Conservation (phyloP, 2,113 vertebrate species). For the Hypanus sabinus region DNA sequence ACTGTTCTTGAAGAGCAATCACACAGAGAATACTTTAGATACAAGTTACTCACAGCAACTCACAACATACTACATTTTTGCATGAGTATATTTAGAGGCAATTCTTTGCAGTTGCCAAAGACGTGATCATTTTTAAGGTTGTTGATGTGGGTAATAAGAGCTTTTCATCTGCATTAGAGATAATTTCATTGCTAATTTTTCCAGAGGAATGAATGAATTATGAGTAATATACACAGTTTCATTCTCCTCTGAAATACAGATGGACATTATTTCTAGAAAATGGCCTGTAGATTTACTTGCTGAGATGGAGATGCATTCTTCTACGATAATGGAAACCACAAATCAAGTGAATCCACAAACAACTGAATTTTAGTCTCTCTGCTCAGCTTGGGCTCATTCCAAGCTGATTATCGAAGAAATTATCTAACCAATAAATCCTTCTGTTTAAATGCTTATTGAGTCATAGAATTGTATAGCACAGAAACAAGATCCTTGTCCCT, state of each 20-base stretch:
- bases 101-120: not conserved
- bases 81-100: not conserved
- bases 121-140: not conserved
- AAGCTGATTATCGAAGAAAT: no score
- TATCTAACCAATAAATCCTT: no score
- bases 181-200: not conserved
- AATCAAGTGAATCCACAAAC: no score
- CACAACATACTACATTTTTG: not conserved
- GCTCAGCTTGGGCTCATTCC: no score
- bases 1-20: not conserved
- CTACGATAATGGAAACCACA: not conserved
- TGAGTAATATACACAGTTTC: not conserved
- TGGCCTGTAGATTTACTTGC: not conserved
- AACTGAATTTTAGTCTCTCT: no score
- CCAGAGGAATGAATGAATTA: not conserved
- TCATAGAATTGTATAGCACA: no score
- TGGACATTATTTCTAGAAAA: not conserved
- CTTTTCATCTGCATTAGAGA: not conserved
- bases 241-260: not conserved
- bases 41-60: not conserved
- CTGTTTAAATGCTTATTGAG: no score
- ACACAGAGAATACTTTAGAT: not conserved
- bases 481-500: no score
- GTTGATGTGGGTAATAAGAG: not conserved
- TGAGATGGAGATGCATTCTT: not conserved